These are phyloP conservation scores for Antrozous pallidus DNA, from an alignment of 2,797 vertebrate genomes.

Conservation along the genomic window DNA sequence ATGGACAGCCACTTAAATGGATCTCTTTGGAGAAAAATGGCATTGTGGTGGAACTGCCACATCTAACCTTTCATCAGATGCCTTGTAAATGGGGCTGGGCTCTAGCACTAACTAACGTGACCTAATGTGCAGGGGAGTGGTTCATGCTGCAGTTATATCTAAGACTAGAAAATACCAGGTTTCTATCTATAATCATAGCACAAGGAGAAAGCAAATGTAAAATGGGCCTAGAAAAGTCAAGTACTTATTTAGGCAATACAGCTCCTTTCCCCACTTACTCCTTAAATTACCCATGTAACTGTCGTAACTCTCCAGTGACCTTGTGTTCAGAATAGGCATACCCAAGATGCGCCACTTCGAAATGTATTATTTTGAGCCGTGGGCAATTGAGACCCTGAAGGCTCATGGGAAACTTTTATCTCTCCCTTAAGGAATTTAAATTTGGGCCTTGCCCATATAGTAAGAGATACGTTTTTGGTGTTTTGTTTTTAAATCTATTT, in stretches of 20 bases:
- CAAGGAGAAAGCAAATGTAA: background rate
- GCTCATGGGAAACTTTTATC: background rate
- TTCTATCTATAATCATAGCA: background rate
- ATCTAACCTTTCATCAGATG: slow-evolving; percentile 77
- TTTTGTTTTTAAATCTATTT: background rate
- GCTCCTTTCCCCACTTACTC: background rate
- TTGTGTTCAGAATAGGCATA: background rate
- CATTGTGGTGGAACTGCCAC: slow-evolving; percentile 86
- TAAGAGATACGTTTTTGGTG: background rate
- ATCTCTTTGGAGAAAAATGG: slow-evolving; percentile 82
- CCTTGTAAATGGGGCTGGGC: slow-evolving; percentile 92
- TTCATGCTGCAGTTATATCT: background rate
- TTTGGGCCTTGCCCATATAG: background rate
- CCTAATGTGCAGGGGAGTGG: slow-evolving; percentile 60
- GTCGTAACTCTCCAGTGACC: background rate
- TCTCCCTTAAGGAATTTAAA: background rate
- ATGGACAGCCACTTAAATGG: slow-evolving; percentile 87
- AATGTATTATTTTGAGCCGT: background rate
- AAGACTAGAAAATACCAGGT: background rate
- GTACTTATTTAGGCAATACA: background rate
- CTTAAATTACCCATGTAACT: background rate
- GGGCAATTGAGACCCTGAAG: background rate
- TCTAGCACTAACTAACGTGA: slow-evolving; percentile 84
- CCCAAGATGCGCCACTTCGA: background rate
- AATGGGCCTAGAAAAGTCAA: background rate